These are phyloP conservation scores for Poecilobothrus nobilitatus DNA, from an alignment of 2,888 invertebrate genomes.

Conservation along the genomic window DNA sequence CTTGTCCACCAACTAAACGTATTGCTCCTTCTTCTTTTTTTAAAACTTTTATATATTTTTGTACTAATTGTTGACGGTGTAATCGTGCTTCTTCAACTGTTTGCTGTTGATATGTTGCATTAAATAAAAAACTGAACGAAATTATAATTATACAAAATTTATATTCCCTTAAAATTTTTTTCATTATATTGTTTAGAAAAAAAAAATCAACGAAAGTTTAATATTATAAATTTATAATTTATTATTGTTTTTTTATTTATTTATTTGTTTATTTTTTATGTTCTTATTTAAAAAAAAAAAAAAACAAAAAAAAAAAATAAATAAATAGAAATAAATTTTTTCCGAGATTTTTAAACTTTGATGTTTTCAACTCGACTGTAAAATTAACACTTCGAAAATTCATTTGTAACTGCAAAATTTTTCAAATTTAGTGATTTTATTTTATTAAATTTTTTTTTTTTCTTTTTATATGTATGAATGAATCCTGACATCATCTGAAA, in stretches of 20 bases:
- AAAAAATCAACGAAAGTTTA: too few relatives aligned
- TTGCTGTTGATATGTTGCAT: constrained; percentile 16
- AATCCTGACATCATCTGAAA: constrained; percentile 3
- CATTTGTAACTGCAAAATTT: background rate
- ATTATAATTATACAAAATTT: background rate
- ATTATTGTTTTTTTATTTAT: too few relatives aligned
- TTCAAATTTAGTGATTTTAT: background rate
- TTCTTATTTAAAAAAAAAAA: too few relatives aligned
- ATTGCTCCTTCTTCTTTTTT: constrained; percentile 66
- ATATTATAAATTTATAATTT: too few relatives aligned
- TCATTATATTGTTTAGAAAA: background rate
- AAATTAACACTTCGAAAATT: background rate
- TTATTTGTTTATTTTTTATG: too few relatives aligned
- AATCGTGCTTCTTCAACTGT: constrained; percentile 38
- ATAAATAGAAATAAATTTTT: too few relatives aligned
- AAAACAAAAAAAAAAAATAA: too few relatives aligned
- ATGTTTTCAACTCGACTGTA: background rate
- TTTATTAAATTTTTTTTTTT: background rate
- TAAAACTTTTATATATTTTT: constrained; percentile 59
- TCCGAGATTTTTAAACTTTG: background rate
- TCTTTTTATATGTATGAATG: background rate
- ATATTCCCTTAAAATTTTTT: background rate
- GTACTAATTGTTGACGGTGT: constrained; percentile 52
- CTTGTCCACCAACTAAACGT: constrained; percentile 60
- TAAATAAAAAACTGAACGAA: background rate